These are phyloP conservation scores for Cassiopea xamachana DNA, from an alignment of 30 jellyfish, hydroid and myxozoan species.

Conservation along the genomic window DNA sequence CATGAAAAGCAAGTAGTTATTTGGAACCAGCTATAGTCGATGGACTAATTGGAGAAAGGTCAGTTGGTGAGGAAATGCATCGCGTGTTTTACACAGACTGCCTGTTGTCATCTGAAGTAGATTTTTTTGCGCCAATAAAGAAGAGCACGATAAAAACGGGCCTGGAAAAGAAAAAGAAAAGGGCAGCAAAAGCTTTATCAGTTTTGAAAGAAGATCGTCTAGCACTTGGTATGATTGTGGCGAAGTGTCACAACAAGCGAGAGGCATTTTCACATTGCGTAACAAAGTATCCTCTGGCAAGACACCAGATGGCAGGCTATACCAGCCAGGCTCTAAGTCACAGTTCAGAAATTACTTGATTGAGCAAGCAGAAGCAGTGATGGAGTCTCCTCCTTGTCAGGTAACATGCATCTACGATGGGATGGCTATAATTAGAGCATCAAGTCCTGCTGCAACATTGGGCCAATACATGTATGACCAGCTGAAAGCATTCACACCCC, in stretches of 20 bases:
- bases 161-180: constrained; percentile 18
- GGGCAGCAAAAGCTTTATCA: constrained; percentile 52
- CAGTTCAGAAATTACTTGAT: constrained; percentile 30
- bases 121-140: constrained; percentile 58
- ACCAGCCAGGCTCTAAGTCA: constrained; percentile 64
- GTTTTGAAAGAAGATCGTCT: constrained; percentile 63
- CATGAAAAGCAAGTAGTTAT: constrained; percentile 57
- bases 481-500: constrained; percentile 61
- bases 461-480: constrained; percentile 70
- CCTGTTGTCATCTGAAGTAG: constrained; percentile 45
- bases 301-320: constrained; percentile 58
- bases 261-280: constrained; percentile 70
- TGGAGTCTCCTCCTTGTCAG: constrained; percentile 46
- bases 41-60: constrained; percentile 72
- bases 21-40: constrained; percentile 53
- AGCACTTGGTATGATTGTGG: constrained; percentile 64
- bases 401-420: constrained; percentile 60
- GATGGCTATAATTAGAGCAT: constrained; percentile 66
- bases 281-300: constrained; percentile 66
- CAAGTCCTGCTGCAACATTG: constrained; percentile 64
- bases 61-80: constrained; percentile 68
- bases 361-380: constrained; percentile 55
- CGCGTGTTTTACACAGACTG: constrained; percentile 24
- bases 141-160: constrained; percentile 51
- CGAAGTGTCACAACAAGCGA: constrained; percentile 73